These are phyloP conservation scores for Eilema sororculum DNA, from an alignment of 2,888 invertebrate species.

Conservation along the genomic window DNA sequence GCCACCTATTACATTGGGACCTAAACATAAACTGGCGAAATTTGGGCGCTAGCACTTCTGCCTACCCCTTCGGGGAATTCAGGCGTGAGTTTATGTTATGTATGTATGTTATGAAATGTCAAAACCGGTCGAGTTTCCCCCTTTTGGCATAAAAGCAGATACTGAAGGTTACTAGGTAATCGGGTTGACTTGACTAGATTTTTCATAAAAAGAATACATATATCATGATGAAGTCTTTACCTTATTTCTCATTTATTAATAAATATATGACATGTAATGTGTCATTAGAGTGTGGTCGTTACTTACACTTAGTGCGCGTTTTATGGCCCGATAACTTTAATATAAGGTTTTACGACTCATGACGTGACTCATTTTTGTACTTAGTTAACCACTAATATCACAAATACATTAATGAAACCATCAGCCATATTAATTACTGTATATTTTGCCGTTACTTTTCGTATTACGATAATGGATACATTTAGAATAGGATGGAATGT, in stretches of 20 bases:
- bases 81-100: too few relatives aligned
- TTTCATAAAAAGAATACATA: neutral
- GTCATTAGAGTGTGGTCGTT: constrained; percentile 7
- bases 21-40: too few relatives aligned
- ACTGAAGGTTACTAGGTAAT: neutral
- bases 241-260: neutral
- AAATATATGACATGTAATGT: constrained; percentile 5
- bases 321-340: constrained; percentile 13
- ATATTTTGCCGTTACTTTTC: neutral
- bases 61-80: too few relatives aligned
- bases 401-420: neutral
- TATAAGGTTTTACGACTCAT: constrained; percentile 8
- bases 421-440: neutral
- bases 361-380: constrained; percentile 6
- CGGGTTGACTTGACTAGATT: neutral
- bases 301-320: neutral
- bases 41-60: too few relatives aligned
- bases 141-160: too few relatives aligned
- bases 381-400: constrained; percentile 11
- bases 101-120: too few relatives aligned
- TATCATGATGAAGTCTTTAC: neutral
- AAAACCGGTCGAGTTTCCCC: too few relatives aligned
- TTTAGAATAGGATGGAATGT: neutral
- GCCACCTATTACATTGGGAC: too few relatives aligned
- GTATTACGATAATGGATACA: neutral